Base-by-base conservation (phyloP, 2,797 vertebrate genomes). In the Staurois parvus region DNA sequence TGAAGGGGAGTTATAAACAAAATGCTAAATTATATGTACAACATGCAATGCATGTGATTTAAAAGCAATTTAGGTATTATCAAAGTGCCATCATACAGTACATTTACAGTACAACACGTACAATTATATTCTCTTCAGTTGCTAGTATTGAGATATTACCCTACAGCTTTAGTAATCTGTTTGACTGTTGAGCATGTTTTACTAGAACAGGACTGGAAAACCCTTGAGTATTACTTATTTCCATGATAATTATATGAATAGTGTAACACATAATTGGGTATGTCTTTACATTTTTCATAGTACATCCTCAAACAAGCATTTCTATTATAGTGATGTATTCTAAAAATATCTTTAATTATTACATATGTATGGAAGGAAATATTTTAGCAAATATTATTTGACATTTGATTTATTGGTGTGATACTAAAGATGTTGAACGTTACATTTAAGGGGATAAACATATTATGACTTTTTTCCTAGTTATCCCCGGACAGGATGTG, bases 11-110 rank as follows among this genome's bases (percentile, higher is more conserved):
- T 66, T 40, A 34, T 37, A 59, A 29, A 66, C 37, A 66, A 62
- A 34, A 13, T n/a, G 29, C 56, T 78, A 42, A 66, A 66, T 78
- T 78, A 40, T 76, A 76, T 24, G 21, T n/a, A 76, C 29, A 37
- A 37, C 6, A 6, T 37, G 10, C 37, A 76, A 62, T n/a, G 42
- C 64, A 34, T 42, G 76, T 59, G 28, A 19, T 15, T 66, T 24
- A 29, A 66, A 30, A 78, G 19, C 48, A 24, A 52, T 76, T 42
- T 28, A 29, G 73, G 13, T 66, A 66, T 13, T 66, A 66, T 26
- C n/a, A 66, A 32, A 72, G 29, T 32, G 13, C 29, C 29, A 37
- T 32, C 68, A 32, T 32, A 32, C 15, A 59, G 52, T 15, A 66
- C 64, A 66, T 66, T 66, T 15, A 66, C 21, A 59, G 9, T 1